These are phyloP conservation scores for Sarcophaga peregrina DNA, from an alignment of 1,140 invertebrate species.

Conservation along the genomic window DNA sequence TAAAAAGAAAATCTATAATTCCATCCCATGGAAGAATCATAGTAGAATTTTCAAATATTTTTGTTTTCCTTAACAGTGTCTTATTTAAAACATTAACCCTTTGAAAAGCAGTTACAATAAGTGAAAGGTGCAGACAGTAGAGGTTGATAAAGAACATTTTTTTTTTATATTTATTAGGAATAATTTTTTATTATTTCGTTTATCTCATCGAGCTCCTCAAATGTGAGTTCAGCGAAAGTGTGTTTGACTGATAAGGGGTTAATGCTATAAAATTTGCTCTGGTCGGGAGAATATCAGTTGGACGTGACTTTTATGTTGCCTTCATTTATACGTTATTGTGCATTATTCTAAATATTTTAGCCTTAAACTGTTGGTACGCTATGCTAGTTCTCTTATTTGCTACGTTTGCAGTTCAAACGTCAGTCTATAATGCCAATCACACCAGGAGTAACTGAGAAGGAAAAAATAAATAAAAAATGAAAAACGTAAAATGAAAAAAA, in stretches of 20 bases:
- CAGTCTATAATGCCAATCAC: slow-evolving; percentile 26
- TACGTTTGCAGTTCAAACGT: slow-evolving; percentile 26
- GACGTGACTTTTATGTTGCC: slow-evolving; percentile 16
- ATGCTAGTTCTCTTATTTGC: slow-evolving; percentile 24
- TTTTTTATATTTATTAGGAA: too few species aligned
- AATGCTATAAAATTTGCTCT: slow-evolving; percentile 14
- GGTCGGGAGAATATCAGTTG: background rate
- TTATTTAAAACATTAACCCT: background rate
- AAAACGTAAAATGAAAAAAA: too few species aligned
- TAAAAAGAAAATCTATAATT: background rate
- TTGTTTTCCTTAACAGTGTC: slow-evolving; percentile 15
- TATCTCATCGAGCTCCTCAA: too few species aligned
- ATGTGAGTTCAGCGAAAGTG: too few species aligned
- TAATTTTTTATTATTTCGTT: too few species aligned
- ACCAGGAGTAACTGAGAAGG: background rate
- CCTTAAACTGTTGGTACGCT: slow-evolving; percentile 1
- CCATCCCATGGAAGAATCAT: background rate
- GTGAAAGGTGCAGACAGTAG: too few species aligned
- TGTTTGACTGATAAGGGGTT: background rate
- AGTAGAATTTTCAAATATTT: background rate
- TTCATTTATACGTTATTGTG: slow-evolving; percentile 3
- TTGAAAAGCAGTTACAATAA: too few species aligned
- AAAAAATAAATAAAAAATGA: too few species aligned
- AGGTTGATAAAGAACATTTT: too few species aligned
- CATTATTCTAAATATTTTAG: slow-evolving; percentile 16